phyloP scores from a whole-genome alignment of 23 tunicate genomes.

The Styela plicata region DNA sequence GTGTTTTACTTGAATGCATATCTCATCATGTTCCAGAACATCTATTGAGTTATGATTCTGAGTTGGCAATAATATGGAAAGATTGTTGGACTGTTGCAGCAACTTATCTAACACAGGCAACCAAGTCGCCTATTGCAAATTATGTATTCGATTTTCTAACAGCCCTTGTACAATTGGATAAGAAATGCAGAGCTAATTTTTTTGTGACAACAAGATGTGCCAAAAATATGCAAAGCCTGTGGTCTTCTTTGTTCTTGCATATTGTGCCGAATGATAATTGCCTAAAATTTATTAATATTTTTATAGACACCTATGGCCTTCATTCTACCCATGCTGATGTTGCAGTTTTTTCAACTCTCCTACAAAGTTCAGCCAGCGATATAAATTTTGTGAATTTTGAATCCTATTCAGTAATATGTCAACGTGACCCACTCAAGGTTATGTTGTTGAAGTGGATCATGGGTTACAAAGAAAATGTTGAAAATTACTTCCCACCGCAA shows the following conservation, averaged over 20 bases:
- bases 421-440: not conserved
- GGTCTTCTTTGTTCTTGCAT: not conserved
- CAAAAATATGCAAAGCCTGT: not conserved
- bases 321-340: not conserved
- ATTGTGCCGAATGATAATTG: not conserved
- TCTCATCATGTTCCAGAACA: not conserved
- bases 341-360: not conserved
- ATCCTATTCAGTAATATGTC: not conserved
- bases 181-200: not conserved
- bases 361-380: not conserved
- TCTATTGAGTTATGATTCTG: not conserved
- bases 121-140: not conserved
- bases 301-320: conserved; percentile 2
- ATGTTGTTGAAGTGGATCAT: not conserved
- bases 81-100: conserved; percentile 18
- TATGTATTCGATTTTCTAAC: not conserved
- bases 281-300: not conserved
- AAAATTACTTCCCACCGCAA: not conserved
- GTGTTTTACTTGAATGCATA: not conserved
- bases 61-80: conserved; percentile 13
- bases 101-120: not conserved
- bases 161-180: conserved; percentile 3
- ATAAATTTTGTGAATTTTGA: not conserved
- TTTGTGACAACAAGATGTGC: not conserved
- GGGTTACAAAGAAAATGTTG: not conserved